Evolutionary conservation across 1,140 invertebrate genomes (phyloP), one percentile per base, ranked within the genome.

Genomic region (Nilaparvata lugens): DNA sequence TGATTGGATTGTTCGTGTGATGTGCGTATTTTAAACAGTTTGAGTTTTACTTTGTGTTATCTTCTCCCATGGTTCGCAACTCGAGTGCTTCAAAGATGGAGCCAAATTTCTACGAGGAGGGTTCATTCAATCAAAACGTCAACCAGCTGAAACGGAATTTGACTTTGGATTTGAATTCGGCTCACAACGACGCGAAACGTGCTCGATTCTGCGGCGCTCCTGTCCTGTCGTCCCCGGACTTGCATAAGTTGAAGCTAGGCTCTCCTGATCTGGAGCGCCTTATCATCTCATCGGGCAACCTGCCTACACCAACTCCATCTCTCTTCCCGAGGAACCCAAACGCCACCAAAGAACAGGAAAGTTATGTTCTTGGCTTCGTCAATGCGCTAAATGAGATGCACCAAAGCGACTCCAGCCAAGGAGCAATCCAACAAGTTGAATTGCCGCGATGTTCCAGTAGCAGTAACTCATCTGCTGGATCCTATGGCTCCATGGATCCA

Each of bases 311-410:
- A 24, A 84, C 88, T 13, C 81, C 80, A 40, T 66, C 74, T 48
- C 69, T 92, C 14, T 91, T 87, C 70, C 82, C 81, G 1, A 84
- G 85, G 62, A 74, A 72, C 57, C 85, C n/a, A n/a, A n/a, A n/a
- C n/a, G n/a, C 89, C 0, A 95, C 91, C 6, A 89, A 93, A 65
- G 94, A 95, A 68, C 93, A 97, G 70, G 93, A 96, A 72, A 76
- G 84, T 51, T 97, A 95, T 74, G 91, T 88, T 9, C 83, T 87
- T 58, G 93, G 93, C 7, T 98, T 97, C 73, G 89, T 91, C n/a
- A 91, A 94, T 66, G 93, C 93, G 0, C 75, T 97, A 35, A 87
- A 90, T 68, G 87, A 91, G 72, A 74, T 96, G 1, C 91, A 92
- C 68, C 84, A 87, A 68, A 83, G 80, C 61, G 84, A 87, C 65